Conservation (phyloP, 2,113 vertebrate genomes). For the Alligator sinensis region DNA sequence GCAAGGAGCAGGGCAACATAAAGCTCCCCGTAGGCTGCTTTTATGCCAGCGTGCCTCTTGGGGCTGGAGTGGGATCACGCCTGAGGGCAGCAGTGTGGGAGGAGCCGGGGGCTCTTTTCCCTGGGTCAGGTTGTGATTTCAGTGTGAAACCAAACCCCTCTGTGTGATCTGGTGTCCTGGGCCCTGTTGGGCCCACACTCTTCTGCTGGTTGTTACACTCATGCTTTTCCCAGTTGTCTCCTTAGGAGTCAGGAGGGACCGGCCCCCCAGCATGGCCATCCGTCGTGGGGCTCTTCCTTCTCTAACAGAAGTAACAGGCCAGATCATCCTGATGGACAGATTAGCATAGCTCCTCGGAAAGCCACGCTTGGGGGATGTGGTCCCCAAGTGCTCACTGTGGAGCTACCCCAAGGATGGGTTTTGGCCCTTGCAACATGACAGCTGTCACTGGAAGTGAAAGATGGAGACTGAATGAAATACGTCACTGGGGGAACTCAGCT, state of each 20-base stretch:
- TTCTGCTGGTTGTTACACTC: rapidly evolving
- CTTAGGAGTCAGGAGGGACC: neutral
- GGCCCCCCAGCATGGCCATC: neutral
- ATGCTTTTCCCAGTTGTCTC: neutral
- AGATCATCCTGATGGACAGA: neutral
- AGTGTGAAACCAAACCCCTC: neutral
- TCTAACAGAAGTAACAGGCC: neutral
- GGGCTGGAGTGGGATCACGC: neutral
- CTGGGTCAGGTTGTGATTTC: neutral
- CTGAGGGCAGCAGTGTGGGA: neutral
- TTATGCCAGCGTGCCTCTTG: neutral
- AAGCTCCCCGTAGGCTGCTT: neutral
- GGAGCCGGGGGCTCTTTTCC: neutral
- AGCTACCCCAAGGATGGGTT: neutral
- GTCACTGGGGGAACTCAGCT: neutral
- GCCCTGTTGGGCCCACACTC: neutral
- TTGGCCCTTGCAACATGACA: neutral
- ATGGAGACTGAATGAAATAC: neutral
- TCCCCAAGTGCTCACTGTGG: neutral
- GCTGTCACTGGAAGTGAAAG: neutral
- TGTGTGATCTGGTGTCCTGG: neutral
- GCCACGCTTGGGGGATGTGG: neutral
- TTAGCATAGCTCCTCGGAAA: neutral
- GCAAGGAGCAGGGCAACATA: neutral
- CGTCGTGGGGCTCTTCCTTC: neutral